A percentile compares a stretch with the other conserved stretches of the same genome.
phyloP scores from a whole-genome alignment of 2,113 vertebrate genomes.

The Marcusenius ussheri region DNA sequence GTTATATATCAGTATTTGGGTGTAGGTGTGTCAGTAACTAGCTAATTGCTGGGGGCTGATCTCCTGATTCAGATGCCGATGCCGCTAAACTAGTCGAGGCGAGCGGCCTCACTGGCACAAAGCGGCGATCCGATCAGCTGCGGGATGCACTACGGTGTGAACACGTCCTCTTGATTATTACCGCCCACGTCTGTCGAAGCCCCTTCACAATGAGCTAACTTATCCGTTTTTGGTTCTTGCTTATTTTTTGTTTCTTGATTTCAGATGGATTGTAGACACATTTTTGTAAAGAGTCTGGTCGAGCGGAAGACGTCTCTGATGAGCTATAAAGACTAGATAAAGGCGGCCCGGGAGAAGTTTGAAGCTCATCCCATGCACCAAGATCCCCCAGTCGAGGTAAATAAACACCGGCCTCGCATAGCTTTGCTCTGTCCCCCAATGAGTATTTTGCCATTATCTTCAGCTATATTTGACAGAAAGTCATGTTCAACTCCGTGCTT shows the following conservation, averaged over 20 bases:
- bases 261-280: neutral
- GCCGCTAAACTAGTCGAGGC: neutral
- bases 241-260: neutral
- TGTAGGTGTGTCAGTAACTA: neutral
- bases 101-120: neutral
- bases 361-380: neutral
- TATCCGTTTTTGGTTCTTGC: neutral
- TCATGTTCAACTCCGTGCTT: neutral
- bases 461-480: neutral
- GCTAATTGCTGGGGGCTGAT: neutral
- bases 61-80: neutral
- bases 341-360: neutral
- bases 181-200: neutral
- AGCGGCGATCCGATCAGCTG: neutral
- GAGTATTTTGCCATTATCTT: neutral
- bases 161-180: neutral
- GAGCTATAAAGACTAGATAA: neutral
- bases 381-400: conserved; percentile 20
- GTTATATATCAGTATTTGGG: neutral
- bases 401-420: neutral
- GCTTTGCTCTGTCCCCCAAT: neutral
- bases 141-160: neutral
- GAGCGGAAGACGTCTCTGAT: neutral
- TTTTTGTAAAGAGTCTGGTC: neutral
- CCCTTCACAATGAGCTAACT: neutral